Evolutionary conservation across 2,888 invertebrate genomes (phyloP), one percentile per base, ranked within the genome.

Genomic region (Iselma pallidipennis): DNA sequence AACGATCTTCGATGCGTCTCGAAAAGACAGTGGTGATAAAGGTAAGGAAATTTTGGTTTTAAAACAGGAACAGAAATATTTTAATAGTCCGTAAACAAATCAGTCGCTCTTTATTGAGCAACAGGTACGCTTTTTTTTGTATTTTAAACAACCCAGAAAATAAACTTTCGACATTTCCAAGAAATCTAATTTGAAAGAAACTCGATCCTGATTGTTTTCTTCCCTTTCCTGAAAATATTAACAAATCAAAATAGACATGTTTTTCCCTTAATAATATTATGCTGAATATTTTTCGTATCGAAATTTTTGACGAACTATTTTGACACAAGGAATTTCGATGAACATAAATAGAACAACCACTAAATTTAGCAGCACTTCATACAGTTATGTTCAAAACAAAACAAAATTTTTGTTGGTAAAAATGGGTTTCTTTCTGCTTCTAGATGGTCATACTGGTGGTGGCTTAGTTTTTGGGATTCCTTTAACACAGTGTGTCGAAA

Each of bases 381-480:
- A 52, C 42, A 26, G 51, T 61, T 48, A 37, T 26, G 12, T 42
- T 61, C 53, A 49, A 57, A 54, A 54, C 57, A 61, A 61, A 59
- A 55, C 49, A 58, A 53, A 26, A 45, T 23, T 23, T 2, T 16
- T 42, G 3, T 42, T 9, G 6, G 4, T 19, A 19, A 7, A 16
- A 16, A 19, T 14, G 21, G 21, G 28, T 21, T 31, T 42, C 16
- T 52, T 49, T 49, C 29, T 28, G 3, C 7, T 28, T 28, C 28
- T 23, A 77, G 77, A 78, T 59, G 73, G 72, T 26, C 65, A 61
- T 52, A 67, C 63, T 57, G 56, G 73, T 31, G 79, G 84, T 67
- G 90, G 92, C 59, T 84, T 91, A 71, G 91, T 94, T 58, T 96
- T 96, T 76, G 95, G 95, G 7, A 89, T 95, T 68, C 89, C 95